phyloP scores from a whole-genome alignment of 2,888 invertebrate species.

The Oithona nana region DNA sequence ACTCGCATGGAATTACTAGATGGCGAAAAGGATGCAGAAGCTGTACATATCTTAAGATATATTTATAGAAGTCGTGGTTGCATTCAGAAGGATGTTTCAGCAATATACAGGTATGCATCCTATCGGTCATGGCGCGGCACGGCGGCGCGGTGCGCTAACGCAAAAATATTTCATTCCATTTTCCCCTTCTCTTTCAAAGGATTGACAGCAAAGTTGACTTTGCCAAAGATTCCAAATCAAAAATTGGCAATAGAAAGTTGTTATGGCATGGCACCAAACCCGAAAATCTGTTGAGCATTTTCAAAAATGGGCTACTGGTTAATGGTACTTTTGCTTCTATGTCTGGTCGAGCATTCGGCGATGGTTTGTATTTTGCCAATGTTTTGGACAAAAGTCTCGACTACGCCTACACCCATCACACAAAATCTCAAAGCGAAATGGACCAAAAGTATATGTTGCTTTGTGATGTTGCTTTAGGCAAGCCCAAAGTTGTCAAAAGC shows the following conservation, averaged over 20 bases:
- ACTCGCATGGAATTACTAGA: conserved; percentile 27
- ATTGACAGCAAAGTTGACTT: no score
- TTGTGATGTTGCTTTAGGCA: conserved; percentile 29
- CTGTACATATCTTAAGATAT: conserved; percentile 33
- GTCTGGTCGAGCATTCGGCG: conserved; percentile 27
- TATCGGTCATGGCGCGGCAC: no score
- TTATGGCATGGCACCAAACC: conserved; percentile 35
- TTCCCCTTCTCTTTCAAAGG: no score
- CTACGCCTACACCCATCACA: conserved; percentile 24
- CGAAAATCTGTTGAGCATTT: conserved; percentile 32
- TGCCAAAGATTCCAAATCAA: no score
- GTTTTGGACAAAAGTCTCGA: conserved; percentile 33
- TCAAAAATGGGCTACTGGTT: conserved; percentile 31
- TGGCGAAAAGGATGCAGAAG: conserved; percentile 27
- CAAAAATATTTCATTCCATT: no score
- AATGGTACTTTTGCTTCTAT: conserved; percentile 29
- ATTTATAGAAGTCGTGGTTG: conserved; percentile 28
- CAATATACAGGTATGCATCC: conserved; percentile 8
- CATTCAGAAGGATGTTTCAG: conserved; percentile 18
- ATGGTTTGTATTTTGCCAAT: conserved; percentile 35
- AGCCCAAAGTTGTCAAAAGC: conserved; percentile 16
- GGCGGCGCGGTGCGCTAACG: no score
- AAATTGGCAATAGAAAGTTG: conserved; percentile 23
- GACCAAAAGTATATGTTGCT: conserved; percentile 29
- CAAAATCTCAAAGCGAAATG: conserved; percentile 17